Percentiles rank a stretch among this genome's conserved stretches.
Evolutionary conservation across 2,797 vertebrate genomes (phyloP).

Genomic region (Danionella dracula): DNA sequence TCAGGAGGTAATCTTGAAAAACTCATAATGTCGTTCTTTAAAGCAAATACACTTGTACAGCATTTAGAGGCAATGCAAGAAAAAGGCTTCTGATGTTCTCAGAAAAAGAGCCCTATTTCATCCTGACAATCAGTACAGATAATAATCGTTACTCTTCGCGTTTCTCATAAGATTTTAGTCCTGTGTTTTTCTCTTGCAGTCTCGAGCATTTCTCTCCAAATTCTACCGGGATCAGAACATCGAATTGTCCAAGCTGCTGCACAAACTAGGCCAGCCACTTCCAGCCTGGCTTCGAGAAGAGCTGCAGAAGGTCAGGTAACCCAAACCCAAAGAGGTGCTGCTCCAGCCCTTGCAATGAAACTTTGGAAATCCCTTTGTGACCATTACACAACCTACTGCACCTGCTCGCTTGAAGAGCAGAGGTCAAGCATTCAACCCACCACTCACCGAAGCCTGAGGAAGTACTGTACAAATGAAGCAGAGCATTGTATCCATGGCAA

Average conservation of each 20-base stretch:
- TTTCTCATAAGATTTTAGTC: too few species aligned
- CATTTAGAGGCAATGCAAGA: too few species aligned
- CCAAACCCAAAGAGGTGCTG: constrained; percentile 43
- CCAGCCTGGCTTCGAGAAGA: constrained; percentile 96
- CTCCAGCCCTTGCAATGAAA: too few species aligned
- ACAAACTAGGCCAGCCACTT: constrained; percentile 88
- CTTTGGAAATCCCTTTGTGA: too few species aligned
- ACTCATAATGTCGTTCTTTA: too few species aligned
- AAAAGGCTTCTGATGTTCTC: too few species aligned
- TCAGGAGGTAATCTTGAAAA: too few species aligned
- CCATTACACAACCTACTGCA: neutral
- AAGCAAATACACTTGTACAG: too few species aligned
- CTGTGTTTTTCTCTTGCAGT: constrained; percentile 73
- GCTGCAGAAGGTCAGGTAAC: constrained; percentile 89
- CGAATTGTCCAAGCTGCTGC: constrained; percentile 92
- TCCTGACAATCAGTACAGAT: too few species aligned
- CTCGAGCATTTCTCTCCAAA: constrained; percentile 85
- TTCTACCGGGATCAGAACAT: constrained; percentile 96
- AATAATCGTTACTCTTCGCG: too few species aligned
- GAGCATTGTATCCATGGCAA: constrained; percentile 11
- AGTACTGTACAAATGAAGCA: neutral
- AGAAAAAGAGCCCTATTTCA: too few species aligned
- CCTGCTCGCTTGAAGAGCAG: neutral
- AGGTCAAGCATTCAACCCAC: constrained; percentile 1
- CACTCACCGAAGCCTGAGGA: constrained; percentile 1